Percentiles rank a stretch among this genome's conserved stretches.
These are phyloP conservation scores for Pelusios castaneus DNA, from an alignment of 2,113 vertebrate genomes.

Conservation along the genomic window DNA sequence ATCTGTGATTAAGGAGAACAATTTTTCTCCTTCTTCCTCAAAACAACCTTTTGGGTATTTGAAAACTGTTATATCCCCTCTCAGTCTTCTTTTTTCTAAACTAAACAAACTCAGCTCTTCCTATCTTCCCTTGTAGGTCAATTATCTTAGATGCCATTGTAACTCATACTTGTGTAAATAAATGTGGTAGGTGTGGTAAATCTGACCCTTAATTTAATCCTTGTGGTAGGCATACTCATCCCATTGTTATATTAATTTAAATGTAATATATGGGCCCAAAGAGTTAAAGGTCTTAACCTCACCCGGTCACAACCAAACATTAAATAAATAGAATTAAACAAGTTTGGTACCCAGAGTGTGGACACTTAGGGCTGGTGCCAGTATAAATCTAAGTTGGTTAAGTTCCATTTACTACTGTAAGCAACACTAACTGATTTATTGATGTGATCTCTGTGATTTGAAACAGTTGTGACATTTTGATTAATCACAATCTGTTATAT, in stretches of 20 bases:
- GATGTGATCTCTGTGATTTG: background rate
- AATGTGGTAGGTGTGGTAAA: background rate
- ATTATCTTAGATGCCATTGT: background rate
- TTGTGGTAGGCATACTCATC: background rate
- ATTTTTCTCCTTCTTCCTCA: no score
- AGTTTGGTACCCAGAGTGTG: background rate
- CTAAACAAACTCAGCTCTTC: no score
- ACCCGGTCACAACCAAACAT: background rate
- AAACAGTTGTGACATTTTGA: background rate
- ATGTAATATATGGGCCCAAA: no score
- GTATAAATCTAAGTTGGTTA: background rate
- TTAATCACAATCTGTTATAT: background rate
- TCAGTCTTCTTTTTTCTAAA: no score
- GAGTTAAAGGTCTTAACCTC: no score
- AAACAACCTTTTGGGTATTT: no score
- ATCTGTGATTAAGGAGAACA: no score
- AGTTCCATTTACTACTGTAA: background rate
- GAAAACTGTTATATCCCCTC: no score
- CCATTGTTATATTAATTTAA: background rate
- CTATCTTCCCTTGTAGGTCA: no score
- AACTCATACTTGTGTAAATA: background rate
- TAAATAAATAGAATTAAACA: background rate
- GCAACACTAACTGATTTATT: background rate
- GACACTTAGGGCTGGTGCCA: background rate
- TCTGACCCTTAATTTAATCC: background rate